Evolutionary conservation across 2,797 vertebrate species (phyloP), one percentile per base, ranked within the genome.

Genomic region (Spinibarbus caldwelli): DNA sequence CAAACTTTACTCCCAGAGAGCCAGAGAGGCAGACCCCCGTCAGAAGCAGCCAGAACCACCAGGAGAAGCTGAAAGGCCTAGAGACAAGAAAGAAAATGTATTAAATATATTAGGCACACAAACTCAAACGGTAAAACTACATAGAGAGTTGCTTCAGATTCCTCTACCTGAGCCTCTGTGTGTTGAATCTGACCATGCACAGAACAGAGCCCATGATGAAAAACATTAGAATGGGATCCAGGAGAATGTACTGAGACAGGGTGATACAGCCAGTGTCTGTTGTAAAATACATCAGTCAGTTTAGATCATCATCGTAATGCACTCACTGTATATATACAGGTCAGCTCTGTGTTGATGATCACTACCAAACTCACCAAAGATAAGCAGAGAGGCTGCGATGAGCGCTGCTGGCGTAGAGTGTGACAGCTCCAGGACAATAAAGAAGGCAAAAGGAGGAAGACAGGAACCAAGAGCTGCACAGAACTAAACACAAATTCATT

Each of bases 161-260:
- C 2, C 38, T 73, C 91, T 93, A 99, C 98, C 97, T 96, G 92
- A 91, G 64, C 0, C 92, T 94, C 86, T 93, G 96, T 85, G 93
- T 93, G 89, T 95, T 96, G 93, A 96, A 97, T 91, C 96, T 98
- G 89, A 98, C 96, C 97, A 96, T 98, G 92, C 97, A 95, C 87
- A 99, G 91, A 87, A 98, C 95, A 84, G 97, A 97, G 68, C 94
- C 97, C 97, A 98, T 96, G 89, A 99, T 97, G 91, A 99, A 99
- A 92, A 99, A 99, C 97, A 99, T 95, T 86, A 99, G 95, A 89
- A 99, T 97, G 11, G 98, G 98, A 86, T 99, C 98, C 83, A 99
- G 93, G 15, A 99, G 94, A 91, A 99, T 99, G 91, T 99, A 99
- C 82, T 99, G 98, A 19, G 97, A 99, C 81, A 99, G 94, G 23